Base-by-base conservation (phyloP, 92 coral and sea anemone species). In the Parazoanthus swiftii region DNA sequence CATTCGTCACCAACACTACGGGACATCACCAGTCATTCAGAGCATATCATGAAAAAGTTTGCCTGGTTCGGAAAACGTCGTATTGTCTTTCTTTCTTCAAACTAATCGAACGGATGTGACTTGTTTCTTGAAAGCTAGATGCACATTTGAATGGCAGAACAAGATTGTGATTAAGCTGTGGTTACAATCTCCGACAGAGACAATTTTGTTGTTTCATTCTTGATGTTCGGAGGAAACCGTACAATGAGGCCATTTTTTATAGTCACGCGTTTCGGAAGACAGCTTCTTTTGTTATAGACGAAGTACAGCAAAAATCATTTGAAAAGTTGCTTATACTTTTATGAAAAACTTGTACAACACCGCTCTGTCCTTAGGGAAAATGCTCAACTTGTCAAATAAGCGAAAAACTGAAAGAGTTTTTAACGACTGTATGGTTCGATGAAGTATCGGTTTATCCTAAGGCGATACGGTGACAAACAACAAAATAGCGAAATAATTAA, bases 151-250 rank as follows among this genome's bases (percentile, higher is more conserved):
- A 77, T 42, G 4, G 33, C n/a, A 77, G 15, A 77, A 4, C 58
- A 23, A 77, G 48, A 39, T 77, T 9, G 15, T 42, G 16, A 77
- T 43, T 38, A 11, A 44, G 25, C 59, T 42, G 48, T 77, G 29
- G 81, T 1, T 77, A 44, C 44, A 77, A 77, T 18, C 25, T 42
- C 29, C 81, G 50, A 20, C 81, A 77, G 81, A 77, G 81, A 8
- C 44, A 16, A 44, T 44, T 37, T 63, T 63, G 20, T 63, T 54
- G 59, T 54, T 54, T 54, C 18, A 2, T 15, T 13, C 20, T 54
- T 54, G 59, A 13, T 54, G 14, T 54, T 11, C 18, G 1, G 59
- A 54, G 14, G 16, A 11, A 54, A 54, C 59, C 18, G 3, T 15
- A 54, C 51, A 58, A 13, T 58, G 21, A 2, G 3, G 70, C 70